A percentile compares a stretch with the other conserved stretches of the same genome.
These are phyloP conservation scores for Chunga burmeisteri DNA, from an alignment of 2,113 vertebrate species.

Conservation along the genomic window DNA sequence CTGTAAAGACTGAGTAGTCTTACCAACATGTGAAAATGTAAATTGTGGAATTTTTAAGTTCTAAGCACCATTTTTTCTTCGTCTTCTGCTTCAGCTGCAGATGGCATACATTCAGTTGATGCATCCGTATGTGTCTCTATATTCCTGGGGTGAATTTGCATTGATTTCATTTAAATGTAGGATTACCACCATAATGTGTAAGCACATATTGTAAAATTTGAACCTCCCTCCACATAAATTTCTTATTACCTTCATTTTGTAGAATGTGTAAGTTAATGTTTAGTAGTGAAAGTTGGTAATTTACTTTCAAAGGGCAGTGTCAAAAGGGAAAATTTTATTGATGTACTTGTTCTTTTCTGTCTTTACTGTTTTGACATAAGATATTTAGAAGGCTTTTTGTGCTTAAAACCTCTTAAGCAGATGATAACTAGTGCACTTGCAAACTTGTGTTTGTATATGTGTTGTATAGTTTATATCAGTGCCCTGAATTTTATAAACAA, in stretches of 20 bases:
- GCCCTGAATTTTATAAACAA: neutral
- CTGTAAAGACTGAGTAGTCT: neutral
- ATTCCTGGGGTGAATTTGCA: neutral
- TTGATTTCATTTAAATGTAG: neutral
- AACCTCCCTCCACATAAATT: neutral
- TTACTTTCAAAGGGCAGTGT: neutral
- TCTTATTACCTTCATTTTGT: neutral
- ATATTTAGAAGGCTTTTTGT: neutral
- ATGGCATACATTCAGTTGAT: neutral
- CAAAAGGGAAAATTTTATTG: neutral
- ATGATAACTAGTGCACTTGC: neutral
- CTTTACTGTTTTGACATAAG: neutral
- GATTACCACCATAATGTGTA: neutral
- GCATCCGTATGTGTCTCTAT: neutral
- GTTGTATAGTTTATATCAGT: neutral
- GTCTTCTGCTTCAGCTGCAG: neutral
- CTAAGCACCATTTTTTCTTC: neutral
- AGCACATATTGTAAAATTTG: neutral
- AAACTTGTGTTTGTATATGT: neutral
- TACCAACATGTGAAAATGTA: neutral
- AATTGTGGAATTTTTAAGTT: neutral
- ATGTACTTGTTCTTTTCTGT: neutral
- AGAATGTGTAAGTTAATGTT: neutral
- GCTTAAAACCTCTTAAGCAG: neutral
- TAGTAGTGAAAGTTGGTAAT: neutral